phyloP scores from a whole-genome alignment of 2,797 vertebrate genomes.

The Podarcis lilfordi region DNA sequence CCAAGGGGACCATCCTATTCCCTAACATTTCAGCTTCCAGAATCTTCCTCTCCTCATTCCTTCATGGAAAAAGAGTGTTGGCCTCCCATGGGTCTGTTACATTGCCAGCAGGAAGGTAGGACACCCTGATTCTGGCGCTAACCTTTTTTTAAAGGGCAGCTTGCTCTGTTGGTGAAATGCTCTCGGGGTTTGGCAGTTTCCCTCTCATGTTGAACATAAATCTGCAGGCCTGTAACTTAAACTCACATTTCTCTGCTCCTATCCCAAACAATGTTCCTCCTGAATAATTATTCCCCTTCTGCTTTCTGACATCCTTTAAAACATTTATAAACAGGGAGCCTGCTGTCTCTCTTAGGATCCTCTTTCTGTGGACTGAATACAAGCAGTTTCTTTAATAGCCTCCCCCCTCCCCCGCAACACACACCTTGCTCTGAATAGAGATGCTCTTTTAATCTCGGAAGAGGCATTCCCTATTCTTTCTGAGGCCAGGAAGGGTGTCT shows the following conservation, averaged over 20 bases:
- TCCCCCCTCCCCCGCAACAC: no score
- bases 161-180: background rate
- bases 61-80: background rate
- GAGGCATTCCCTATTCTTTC: background rate
- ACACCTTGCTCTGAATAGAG: no score
- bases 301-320: constrained; percentile 2
- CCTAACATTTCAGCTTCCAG: background rate
- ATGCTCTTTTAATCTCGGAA: background rate
- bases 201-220: background rate
- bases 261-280: background rate
- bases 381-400: background rate
- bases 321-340: background rate
- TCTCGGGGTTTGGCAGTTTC: background rate
- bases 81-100: background rate
- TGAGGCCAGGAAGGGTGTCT: background rate
- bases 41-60: background rate
- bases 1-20: background rate
- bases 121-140: background rate
- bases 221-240: background rate
- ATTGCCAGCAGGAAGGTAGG: background rate
- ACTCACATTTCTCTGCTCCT: background rate
- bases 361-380: background rate
- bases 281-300: background rate
- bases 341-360: background rate
- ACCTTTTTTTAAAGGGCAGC: background rate